Evolutionary conservation across 2,888 invertebrate species (phyloP).

Genomic region (Eudemis profundana): DNA sequence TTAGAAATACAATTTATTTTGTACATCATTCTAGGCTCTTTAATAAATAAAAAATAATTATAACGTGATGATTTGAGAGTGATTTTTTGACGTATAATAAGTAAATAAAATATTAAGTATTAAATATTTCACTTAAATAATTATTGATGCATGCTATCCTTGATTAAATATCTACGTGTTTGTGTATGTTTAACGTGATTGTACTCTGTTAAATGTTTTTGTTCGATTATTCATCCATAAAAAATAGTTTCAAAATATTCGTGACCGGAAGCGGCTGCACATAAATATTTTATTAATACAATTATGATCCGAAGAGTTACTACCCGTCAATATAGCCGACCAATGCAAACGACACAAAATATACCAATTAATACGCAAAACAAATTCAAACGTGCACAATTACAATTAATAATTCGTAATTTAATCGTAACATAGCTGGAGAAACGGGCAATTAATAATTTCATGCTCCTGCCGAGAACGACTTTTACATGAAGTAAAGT

Average conservation of each 20-base stretch:
- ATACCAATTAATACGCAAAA: not conserved
- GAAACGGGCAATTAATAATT: constrained; percentile 60
- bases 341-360: not conserved
- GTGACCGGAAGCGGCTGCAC: not conserved
- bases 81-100: too few species aligned
- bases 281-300: not conserved
- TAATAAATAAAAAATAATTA: too few species aligned
- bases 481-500: constrained; percentile 60
- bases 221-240: not conserved
- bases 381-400: not conserved
- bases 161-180: too few species aligned
- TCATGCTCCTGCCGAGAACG: constrained; percentile 55
- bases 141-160: too few species aligned
- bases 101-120: too few species aligned
- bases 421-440: constrained; percentile 46
- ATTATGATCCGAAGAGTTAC: not conserved
- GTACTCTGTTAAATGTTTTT: too few species aligned
- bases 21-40: too few species aligned
- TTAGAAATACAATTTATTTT: too few species aligned
- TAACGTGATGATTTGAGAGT: not conserved
- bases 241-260: not conserved
- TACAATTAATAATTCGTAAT: constrained; percentile 31
- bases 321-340: not conserved
- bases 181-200: not conserved
- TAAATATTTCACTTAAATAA: too few species aligned